These are phyloP conservation scores for Oligia strigilis DNA, from an alignment of 2,888 invertebrate genomes.

Conservation along the genomic window DNA sequence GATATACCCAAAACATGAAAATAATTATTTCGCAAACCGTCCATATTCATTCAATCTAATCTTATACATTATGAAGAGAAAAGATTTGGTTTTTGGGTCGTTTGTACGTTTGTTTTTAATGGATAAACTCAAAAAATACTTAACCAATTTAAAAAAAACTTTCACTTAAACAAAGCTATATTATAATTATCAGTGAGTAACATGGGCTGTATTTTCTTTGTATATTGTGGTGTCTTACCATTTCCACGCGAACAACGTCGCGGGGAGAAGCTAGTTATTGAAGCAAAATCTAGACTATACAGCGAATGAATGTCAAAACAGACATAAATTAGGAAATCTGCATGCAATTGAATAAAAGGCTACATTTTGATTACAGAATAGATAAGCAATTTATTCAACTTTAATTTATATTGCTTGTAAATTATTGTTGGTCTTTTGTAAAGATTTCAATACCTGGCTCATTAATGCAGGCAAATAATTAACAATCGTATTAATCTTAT, in stretches of 20 bases:
- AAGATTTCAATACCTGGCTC: neutral
- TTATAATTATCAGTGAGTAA: neutral
- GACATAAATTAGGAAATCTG: constrained; percentile 1
- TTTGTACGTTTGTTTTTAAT: neutral
- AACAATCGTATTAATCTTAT: no score
- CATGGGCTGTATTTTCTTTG: neutral
- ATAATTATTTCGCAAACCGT: neutral
- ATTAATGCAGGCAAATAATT: neutral
- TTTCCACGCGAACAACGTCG: neutral
- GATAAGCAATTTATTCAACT: constrained; percentile 6
- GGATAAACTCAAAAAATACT: neutral
- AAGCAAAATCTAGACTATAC: neutral
- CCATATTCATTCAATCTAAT: neutral
- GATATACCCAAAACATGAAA: no score
- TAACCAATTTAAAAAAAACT: neutral
- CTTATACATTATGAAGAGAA: neutral
- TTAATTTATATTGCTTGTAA: neutral
- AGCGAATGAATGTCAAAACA: constrained; percentile 11
- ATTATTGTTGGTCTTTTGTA: neutral
- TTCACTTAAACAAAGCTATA: neutral
- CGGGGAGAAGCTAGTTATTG: neutral
- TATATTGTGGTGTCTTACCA: neutral
- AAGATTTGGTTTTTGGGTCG: neutral
- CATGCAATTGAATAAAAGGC: constrained; percentile 1
- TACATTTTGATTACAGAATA: constrained; percentile 1